Evolutionary conservation across 2,888 invertebrate species (phyloP), one percentile per base, ranked within the genome.

Genomic region (Callyntrura sp.): DNA sequence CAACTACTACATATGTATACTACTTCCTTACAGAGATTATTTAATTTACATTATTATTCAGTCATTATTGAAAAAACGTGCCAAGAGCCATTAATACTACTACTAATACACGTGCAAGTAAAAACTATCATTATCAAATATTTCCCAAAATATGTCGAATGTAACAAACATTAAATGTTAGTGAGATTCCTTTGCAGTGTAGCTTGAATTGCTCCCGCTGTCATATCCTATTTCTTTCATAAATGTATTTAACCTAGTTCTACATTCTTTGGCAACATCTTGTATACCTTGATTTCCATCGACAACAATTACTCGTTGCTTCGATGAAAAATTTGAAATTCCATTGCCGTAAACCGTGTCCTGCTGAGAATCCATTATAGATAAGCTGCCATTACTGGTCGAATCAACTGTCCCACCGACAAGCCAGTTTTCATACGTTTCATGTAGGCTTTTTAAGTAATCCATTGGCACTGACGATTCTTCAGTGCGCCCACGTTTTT

Each of bases 371-470:
- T 6, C 20, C 43, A 6, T 35, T 35, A 4, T 35, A 35, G 35
- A 35, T 35, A 2, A 6, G 35, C 35, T 35, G 6, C 6, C 23
- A 23, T 12, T 60, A n/a, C 25, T 23, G 45, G 6, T 60, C 0
- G 55, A 70, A 12, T 35, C 84, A 0, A 20, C 35, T 17, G 81
- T 51, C n/a, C 73, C 87, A 20, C 48, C 17, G 43, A 87, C 28
- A 55, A 87, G 82, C 87, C 87, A 87, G n/a, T 94, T 94, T 93
- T 95, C 95, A 93, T 95, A 95, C 23, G 94, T 93, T 11, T 94
- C 93, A 93, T 95, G 95, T 1, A 95, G 92, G 43, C 94, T 85
- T n/a, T 91, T 91, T 51, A 94, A 90, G 87, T 94, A 94, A 1
- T 94, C 93, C 81, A 95, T 85, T 48, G 95, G 94, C 60, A 95